Evolutionary conservation across 2,888 invertebrate genomes (phyloP).

Genomic region (Yponomeuta malinellus): DNA sequence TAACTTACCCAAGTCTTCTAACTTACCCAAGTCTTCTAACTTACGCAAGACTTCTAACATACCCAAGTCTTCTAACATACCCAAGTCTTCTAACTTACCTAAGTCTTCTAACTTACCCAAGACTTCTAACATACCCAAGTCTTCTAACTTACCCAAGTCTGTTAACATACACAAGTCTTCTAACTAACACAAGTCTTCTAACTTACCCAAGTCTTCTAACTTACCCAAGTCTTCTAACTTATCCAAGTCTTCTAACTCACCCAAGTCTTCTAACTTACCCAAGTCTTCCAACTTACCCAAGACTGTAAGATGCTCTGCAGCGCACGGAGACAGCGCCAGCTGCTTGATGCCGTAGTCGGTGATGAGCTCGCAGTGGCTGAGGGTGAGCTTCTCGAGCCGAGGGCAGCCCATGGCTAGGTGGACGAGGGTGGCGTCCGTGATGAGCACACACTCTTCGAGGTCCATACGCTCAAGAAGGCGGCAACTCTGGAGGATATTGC

Average conservation of each 20-base stretch:
- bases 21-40: no score
- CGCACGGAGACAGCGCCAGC: constrained; percentile 93
- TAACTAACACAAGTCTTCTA: no score
- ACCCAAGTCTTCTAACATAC: no score
- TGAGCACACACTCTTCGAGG: constrained; percentile 96
- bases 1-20: no score
- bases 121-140: no score
- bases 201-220: no score
- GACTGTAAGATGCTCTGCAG: constrained; percentile 94
- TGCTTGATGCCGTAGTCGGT: constrained; percentile 99
- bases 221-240: constrained; percentile 19
- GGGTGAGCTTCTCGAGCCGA: constrained; percentile 94
- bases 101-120: no score
- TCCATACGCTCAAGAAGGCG: constrained; percentile 97
- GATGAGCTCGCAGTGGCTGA: constrained; percentile 98
- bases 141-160: no score
- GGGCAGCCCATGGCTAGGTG: constrained; percentile 97
- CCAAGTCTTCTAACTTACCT: no score
- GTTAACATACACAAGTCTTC: no score
- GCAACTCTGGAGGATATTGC: constrained; percentile 81
- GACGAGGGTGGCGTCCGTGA: constrained; percentile 95
- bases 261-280: no score
- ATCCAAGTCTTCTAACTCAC: constrained; percentile 70
- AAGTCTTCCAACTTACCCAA: constrained; percentile 71
- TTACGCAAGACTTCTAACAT: no score